These are phyloP conservation scores for Aphidius gifuensis DNA, from an alignment of 1,140 invertebrate species.

Conservation along the genomic window DNA sequence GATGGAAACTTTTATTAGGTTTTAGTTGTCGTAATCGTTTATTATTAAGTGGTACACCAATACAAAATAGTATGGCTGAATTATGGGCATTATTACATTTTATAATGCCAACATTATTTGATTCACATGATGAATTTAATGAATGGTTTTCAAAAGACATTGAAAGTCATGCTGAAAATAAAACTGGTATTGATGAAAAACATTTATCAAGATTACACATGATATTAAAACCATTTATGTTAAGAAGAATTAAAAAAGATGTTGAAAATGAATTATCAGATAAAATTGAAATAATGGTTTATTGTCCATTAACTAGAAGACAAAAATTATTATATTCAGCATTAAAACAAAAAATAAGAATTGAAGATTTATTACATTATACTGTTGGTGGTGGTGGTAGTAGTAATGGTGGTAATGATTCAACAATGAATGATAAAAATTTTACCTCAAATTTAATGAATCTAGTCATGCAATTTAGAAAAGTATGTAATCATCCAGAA, in stretches of 20 bases:
- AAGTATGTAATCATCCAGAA: slow-evolving; percentile 94
- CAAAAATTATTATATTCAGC: slow-evolving; percentile 86
- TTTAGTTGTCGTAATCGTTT: slow-evolving; percentile 92
- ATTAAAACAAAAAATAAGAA: slow-evolving; percentile 92
- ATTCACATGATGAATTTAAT: slow-evolving; percentile 97
- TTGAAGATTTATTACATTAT: slow-evolving; percentile 89
- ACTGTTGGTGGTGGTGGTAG: slow-evolving; percentile 63
- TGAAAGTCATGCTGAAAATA: slow-evolving; percentile 94
- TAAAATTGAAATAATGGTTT: slow-evolving; percentile 94
- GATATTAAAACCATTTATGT: slow-evolving; percentile 97
- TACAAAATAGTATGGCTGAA: slow-evolving; percentile 98
- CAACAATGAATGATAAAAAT: slow-evolving; percentile 71
- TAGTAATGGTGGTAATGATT: slow-evolving; percentile 45
- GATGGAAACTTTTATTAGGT: slow-evolving; percentile 94
- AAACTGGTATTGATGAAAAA: slow-evolving; percentile 94
- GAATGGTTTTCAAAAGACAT: slow-evolving; percentile 99
- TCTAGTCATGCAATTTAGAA: slow-evolving; percentile 93
- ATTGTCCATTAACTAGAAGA: slow-evolving; percentile 88
- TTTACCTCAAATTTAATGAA: slow-evolving; percentile 93
- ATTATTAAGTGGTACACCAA: slow-evolving; percentile 93
- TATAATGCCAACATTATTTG: slow-evolving; percentile 98
- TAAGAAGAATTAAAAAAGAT: slow-evolving; percentile 92
- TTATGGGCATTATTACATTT: slow-evolving; percentile 98
- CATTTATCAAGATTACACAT: slow-evolving; percentile 90
- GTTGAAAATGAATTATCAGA: slow-evolving; percentile 96